phyloP scores from a whole-genome alignment of 2,797 vertebrate species.

The Graptemys geographica region DNA sequence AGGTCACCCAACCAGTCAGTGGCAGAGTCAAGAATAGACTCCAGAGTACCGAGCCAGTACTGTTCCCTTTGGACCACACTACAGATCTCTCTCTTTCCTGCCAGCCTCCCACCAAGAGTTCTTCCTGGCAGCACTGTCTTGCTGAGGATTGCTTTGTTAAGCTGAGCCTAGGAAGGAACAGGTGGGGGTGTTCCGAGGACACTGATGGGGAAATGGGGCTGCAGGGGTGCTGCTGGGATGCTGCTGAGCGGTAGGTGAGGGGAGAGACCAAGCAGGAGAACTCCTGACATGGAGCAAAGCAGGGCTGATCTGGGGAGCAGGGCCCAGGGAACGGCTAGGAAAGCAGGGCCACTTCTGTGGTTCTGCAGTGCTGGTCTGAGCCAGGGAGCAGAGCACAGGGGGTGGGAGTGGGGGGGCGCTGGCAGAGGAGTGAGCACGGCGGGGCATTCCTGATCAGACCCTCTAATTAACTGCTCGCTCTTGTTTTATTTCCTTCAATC shows the following conservation, averaged over 20 bases:
- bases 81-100: not conserved
- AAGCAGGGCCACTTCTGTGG: rapidly evolving
- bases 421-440: slow-evolving; percentile 21
- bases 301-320: not conserved
- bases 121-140: not conserved
- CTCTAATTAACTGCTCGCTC: slow-evolving; percentile 61
- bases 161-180: not conserved
- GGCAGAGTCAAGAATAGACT: not conserved
- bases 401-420: not conserved
- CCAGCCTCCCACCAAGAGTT: not conserved
- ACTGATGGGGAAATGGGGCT: not conserved
- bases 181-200: not conserved
- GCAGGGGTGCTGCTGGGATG: not conserved
- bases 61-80: too few species aligned
- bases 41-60: too few species aligned
- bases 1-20: rapidly evolving
- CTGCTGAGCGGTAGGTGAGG: too few species aligned
- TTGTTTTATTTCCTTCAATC: slow-evolving; percentile 61
- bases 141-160: not conserved
- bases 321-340: not conserved
- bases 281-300: slow-evolving; percentile 15
- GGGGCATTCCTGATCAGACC: slow-evolving; percentile 47
- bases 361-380: not conserved
- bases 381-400: rapidly evolving
- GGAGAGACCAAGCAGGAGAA: too few species aligned